Conservation (phyloP, 2,888 invertebrate species). For the Erebia ligea region DNA sequence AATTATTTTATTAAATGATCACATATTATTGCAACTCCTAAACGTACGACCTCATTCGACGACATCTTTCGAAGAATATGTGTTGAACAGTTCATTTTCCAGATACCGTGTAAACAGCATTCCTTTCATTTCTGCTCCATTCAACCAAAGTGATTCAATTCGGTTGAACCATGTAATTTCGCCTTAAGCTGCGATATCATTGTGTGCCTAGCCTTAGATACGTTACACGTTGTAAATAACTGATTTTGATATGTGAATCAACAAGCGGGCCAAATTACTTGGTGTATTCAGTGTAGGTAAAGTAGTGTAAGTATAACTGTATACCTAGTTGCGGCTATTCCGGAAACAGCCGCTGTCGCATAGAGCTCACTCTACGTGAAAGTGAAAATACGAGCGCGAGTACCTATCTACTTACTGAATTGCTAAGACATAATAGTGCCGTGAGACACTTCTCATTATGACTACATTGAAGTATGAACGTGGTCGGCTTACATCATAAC, state of each 20-base stretch:
- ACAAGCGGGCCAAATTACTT: slow-evolving; percentile 16
- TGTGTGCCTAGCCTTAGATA: no score
- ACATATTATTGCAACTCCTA: no score
- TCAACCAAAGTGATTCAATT: no score
- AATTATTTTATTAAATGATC: no score
- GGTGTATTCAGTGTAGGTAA: not conserved
- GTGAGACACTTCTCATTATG: slow-evolving; percentile 68
- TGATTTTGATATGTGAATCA: slow-evolving; percentile 17
- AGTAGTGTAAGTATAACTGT: no score
- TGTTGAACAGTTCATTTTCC: no score
- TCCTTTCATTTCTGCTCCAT: no score
- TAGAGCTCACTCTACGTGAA: slow-evolving; percentile 40
- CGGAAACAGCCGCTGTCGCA: slow-evolving; percentile 32
- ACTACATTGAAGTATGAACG: slow-evolving; percentile 43
- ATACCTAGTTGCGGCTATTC: slow-evolving; percentile 5
- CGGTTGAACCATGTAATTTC: no score
- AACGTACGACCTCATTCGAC: no score
- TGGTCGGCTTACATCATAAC: slow-evolving; percentile 43
- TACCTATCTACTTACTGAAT: slow-evolving; percentile 49
- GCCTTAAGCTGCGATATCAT: no score
- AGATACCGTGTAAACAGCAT: no score
- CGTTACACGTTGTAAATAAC: not conserved
- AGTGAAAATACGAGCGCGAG: slow-evolving; percentile 58
- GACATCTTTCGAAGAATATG: no score
- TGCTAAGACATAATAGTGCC: slow-evolving; percentile 60